Evolutionary conservation across 2,888 invertebrate genomes (phyloP).

Genomic region (Rhodophaea formosa): DNA sequence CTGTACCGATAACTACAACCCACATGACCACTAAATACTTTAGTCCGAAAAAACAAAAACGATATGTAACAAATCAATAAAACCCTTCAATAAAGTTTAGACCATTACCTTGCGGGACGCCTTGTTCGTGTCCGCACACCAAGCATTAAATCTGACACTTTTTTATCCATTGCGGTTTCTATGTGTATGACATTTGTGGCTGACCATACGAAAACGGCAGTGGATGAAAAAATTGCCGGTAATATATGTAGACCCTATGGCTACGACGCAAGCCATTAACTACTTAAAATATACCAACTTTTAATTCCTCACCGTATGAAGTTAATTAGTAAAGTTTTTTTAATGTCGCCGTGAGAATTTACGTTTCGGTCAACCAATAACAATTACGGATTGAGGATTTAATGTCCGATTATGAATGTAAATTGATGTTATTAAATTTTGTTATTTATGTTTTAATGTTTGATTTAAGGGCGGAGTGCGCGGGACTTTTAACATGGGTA

Average conservation of each 20-base stretch:
- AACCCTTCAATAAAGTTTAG: neutral
- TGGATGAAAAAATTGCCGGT: no score
- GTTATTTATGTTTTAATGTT: slow-evolving; percentile 23
- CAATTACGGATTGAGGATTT: slow-evolving; percentile 49
- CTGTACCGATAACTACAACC: neutral
- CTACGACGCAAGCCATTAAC: slow-evolving; percentile 35
- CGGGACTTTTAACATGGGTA: neutral
- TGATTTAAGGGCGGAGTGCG: neutral
- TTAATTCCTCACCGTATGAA: slow-evolving; percentile 38
- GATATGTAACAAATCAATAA: neutral
- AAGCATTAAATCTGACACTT: no score
- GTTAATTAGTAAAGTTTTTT: slow-evolving; percentile 52
- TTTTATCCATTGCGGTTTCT: no score
- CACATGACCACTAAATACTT: neutral
- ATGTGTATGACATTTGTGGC: no score
- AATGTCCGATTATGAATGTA: slow-evolving; percentile 34
- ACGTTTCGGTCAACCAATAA: slow-evolving; percentile 39
- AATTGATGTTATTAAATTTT: slow-evolving; percentile 36
- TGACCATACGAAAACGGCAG: no score
- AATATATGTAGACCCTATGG: neutral
- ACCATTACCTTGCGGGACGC: slow-evolving; percentile 3
- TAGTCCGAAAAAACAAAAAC: neutral
- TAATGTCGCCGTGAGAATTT: slow-evolving; percentile 54
- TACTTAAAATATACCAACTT: slow-evolving; percentile 46
- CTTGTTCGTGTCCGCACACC: neutral